Evolutionary conservation across 2,888 invertebrate genomes (phyloP).

Genomic region (Griposia aprilina): DNA sequence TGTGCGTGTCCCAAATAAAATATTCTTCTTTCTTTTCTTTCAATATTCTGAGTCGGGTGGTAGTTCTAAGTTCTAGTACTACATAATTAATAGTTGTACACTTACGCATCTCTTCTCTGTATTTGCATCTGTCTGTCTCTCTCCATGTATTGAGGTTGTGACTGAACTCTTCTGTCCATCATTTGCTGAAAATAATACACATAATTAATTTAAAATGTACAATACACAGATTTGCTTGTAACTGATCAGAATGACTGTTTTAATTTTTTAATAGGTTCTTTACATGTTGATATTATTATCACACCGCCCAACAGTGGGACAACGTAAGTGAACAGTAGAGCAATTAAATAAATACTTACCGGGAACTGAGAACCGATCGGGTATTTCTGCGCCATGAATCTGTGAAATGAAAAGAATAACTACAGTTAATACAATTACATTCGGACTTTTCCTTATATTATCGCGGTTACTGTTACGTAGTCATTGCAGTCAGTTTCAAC

Average conservation of each 20-base stretch:
- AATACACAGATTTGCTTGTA: background rate
- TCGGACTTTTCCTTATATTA: conserved; percentile 38
- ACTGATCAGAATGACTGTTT: background rate
- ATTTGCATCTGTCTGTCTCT: conserved; percentile 81
- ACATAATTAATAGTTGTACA: conserved; percentile 18
- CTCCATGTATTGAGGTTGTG: conserved; percentile 84
- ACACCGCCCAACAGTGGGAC: no score
- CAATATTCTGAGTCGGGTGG: no score
- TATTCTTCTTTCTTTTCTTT: no score
- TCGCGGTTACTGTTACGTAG: background rate
- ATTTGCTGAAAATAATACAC: conserved; percentile 74
- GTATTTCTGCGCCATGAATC: conserved; percentile 82
- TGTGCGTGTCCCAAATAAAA: no score
- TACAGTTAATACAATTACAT: conserved; percentile 37
- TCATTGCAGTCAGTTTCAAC: background rate
- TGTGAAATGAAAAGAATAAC: conserved; percentile 49
- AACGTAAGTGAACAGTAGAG: no score
- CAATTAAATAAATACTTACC: conserved; percentile 63
- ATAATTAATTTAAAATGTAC: background rate
- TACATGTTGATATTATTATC: background rate
- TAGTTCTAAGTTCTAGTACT: no score
- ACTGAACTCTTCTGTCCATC: conserved; percentile 80
- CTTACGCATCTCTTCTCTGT: conserved; percentile 81
- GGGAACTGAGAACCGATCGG: conserved; percentile 77
- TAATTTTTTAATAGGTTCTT: background rate